Base-by-base conservation (phyloP, 2,888 invertebrate species). In the Drosophila parthenogenetica region DNA sequence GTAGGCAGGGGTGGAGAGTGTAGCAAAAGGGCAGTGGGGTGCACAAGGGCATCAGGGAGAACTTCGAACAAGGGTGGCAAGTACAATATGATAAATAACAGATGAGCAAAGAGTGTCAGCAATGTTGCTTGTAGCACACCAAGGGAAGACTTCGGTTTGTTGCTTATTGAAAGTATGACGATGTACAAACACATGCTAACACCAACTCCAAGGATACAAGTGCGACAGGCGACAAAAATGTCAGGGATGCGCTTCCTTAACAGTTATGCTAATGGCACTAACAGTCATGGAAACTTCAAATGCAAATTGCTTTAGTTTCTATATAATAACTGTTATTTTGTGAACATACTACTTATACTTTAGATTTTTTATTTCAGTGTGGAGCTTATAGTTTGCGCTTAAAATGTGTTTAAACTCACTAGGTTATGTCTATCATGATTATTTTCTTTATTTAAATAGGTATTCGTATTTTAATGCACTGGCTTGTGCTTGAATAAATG, bases 91-190 rank as follows among this genome's bases (percentile, higher is more conserved):
- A 85, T 86, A 85, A 85, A 85, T 85, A 85, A 88, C 70, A 73
- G 78, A 85, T 88, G 88, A 86, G 88, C 85, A 73, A 68, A 69
- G 81, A 72, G 84, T 86, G 85, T 83, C 73, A 66, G 73, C 69
- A 67, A 49, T 71, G 67, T 45, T 49, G 25, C 49, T 53, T 29
- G 39, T 29, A 29, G 29, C 29, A 29, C 29, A 29, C 29, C 57
- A 48, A 29, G 48, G 54, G 54, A 50, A 37, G 55, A 66, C 71
- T 75, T 57, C 73, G 73, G 67, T 67, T 71, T 50, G 57, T 72
- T 74, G 76, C 74, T 82, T 74, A 84, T 84, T 83, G 87, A 76
- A 77, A 73, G 74, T 73, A 69, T 68, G 77, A 75, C 77, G 75
- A 45, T 37, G 61, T 45, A 55, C 62, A 58, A 71, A 85, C 73